Evolutionary conservation across 2,888 invertebrate genomes (phyloP).

Genomic region (Pollenia amentaria): DNA sequence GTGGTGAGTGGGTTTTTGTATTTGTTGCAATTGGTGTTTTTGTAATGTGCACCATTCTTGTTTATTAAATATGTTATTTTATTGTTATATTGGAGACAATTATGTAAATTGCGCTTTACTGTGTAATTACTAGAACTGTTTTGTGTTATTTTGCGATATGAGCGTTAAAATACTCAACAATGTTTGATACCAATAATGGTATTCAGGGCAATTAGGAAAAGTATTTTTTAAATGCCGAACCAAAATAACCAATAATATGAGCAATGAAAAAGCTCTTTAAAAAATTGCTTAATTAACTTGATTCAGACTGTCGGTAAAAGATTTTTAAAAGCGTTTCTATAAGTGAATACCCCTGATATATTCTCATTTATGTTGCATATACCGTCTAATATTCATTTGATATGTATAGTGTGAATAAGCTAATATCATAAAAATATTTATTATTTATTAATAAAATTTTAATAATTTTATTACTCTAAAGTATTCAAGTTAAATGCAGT

Average conservation of each 20-base stretch:
- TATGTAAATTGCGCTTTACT: slow-evolving; percentile 79
- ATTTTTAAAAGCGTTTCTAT: no score
- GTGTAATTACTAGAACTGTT: slow-evolving; percentile 75
- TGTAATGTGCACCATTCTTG: slow-evolving; percentile 21
- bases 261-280: no score
- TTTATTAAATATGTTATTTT: slow-evolving; percentile 80
- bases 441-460: slow-evolving; percentile 31
- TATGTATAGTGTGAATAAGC: slow-evolving; percentile 21
- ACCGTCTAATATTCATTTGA: slow-evolving; percentile 6
- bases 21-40: not conserved
- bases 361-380: not conserved
- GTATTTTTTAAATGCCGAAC: no score
- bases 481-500: slow-evolving; percentile 10
- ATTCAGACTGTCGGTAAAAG: no score
- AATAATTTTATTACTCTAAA: slow-evolving; percentile 19
- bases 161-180: slow-evolving; percentile 45
- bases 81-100: slow-evolving; percentile 78
- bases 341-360: not conserved
- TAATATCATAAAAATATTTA: slow-evolving; percentile 13
- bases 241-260: no score
- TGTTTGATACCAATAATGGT: not conserved
- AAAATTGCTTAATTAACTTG: no score
- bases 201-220: not conserved
- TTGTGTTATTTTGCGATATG: slow-evolving; percentile 51
- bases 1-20: not conserved